These are phyloP conservation scores for Gorsachius goisagi DNA, from an alignment of 2,113 vertebrate species.

Conservation along the genomic window DNA sequence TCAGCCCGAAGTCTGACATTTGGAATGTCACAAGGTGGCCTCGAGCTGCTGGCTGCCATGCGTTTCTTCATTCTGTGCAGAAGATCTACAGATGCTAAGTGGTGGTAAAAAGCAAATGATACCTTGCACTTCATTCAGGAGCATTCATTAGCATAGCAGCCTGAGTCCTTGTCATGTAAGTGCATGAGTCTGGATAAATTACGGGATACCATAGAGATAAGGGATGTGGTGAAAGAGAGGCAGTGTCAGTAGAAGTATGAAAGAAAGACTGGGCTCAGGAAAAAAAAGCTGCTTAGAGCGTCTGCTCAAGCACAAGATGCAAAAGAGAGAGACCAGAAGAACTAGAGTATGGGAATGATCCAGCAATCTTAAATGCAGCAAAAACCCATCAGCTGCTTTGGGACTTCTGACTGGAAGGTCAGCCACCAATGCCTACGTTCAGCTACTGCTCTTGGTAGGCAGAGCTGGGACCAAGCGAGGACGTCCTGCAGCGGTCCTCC, in stretches of 20 bases:
- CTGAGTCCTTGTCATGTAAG: not conserved
- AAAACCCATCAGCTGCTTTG: not conserved
- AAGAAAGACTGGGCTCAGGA: not conserved
- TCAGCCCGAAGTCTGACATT: not conserved
- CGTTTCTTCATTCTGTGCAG: not conserved
- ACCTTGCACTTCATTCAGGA: not conserved
- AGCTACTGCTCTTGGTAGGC: not conserved
- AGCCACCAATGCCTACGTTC: accelerated
- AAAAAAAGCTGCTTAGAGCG: not conserved
- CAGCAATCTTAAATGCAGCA: not conserved
- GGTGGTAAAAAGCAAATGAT: not conserved
- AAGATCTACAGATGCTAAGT: not conserved
- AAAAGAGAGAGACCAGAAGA: not conserved
- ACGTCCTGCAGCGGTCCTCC: not conserved
- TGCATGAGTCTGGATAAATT: not conserved
- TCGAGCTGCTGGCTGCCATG: not conserved
- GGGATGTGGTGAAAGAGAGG: not conserved
- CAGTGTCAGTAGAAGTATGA: not conserved
- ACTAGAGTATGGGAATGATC: not conserved
- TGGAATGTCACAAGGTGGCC: not conserved
- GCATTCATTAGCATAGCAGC: not conserved
- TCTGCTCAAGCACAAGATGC: not conserved
- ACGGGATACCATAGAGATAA: not conserved
- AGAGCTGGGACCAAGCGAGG: not conserved
- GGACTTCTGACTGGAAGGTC: not conserved